Percentiles rank a stretch among this genome's conserved stretches.
Conservation (phyloP, 2,888 invertebrate genomes). For the Drosophila birchii region DNA sequence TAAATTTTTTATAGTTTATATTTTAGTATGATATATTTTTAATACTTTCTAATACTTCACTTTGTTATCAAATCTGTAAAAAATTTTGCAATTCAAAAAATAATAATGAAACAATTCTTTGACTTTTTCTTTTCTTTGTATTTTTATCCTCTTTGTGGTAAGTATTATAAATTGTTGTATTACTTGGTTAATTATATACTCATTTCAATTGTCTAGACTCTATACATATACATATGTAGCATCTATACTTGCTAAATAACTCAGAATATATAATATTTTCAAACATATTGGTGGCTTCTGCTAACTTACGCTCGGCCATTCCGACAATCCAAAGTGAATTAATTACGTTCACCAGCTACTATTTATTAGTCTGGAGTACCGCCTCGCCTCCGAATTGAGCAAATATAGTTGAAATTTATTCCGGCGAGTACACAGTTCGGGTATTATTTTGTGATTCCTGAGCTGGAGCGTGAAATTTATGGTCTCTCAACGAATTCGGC, state of each 20-base stretch:
- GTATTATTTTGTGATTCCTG: constrained; percentile 36
- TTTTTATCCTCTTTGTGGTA: no score
- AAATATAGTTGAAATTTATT: constrained; percentile 15
- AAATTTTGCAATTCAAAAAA: background rate
- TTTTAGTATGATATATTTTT: background rate
- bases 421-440: constrained; percentile 11
- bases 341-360: constrained; percentile 23
- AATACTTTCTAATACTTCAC: background rate
- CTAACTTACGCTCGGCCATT: constrained; percentile 1
- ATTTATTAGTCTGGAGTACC: constrained; percentile 26
- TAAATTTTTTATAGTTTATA: background rate
- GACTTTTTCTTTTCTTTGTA: no score
- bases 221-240: background rate
- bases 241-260: no score
- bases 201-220: background rate
- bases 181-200: background rate
- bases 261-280: background rate
- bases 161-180: no score
- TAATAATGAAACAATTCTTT: no score
- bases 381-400: constrained; percentile 15
- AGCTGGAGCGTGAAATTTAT: constrained; percentile 52
- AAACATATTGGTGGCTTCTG: constrained; percentile 18
- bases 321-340: constrained; percentile 22
- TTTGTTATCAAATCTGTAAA: background rate
- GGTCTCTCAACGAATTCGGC: constrained; percentile 59